Percentiles rank a stretch among this genome's conserved stretches.
These are phyloP conservation scores for Synergus japonicus DNA, from an alignment of 2,888 invertebrate species.

Conservation along the genomic window DNA sequence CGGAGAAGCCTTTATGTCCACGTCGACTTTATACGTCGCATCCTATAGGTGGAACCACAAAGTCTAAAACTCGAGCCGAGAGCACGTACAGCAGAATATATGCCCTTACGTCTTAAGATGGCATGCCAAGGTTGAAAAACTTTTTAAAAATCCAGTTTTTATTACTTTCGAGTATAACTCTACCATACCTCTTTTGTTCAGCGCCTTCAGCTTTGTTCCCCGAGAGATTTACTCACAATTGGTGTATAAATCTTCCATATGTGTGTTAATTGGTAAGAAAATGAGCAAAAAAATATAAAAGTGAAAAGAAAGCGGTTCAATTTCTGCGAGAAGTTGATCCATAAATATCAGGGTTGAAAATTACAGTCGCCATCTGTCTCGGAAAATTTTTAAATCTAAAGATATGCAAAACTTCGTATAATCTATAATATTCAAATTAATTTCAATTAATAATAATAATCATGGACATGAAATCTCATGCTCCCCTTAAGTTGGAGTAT, in stretches of 20 bases:
- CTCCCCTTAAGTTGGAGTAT: too few relatives aligned
- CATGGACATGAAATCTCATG: too few relatives aligned
- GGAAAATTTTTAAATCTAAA: neutral
- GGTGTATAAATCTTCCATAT: slow-evolving; percentile 25
- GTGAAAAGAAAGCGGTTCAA: neutral
- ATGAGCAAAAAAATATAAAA: neutral
- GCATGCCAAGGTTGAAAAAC: slow-evolving; percentile 41
- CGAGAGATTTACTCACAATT: slow-evolving; percentile 31
- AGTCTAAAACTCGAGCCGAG: slow-evolving; percentile 41
- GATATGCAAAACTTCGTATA: neutral
- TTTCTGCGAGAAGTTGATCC: neutral
- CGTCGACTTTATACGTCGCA: slow-evolving; percentile 26
- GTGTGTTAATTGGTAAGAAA: slow-evolving; percentile 10
- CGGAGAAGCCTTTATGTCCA: slow-evolving; percentile 27
- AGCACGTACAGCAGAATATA: slow-evolving; percentile 43
- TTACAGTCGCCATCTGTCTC: neutral
- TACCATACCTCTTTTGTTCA: slow-evolving; percentile 26
- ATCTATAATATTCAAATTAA: too few relatives aligned
- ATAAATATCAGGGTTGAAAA: neutral
- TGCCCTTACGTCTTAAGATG: slow-evolving; percentile 30
- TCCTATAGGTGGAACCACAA: slow-evolving; percentile 36
- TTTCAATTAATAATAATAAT: too few relatives aligned
- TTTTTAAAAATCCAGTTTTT: slow-evolving; percentile 30
- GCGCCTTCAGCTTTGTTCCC: slow-evolving; percentile 30
- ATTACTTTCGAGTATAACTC: slow-evolving; percentile 33